Evolutionary conservation across 2,797 vertebrate genomes (phyloP).

Genomic region (Enteromius afrohamiltoni): DNA sequence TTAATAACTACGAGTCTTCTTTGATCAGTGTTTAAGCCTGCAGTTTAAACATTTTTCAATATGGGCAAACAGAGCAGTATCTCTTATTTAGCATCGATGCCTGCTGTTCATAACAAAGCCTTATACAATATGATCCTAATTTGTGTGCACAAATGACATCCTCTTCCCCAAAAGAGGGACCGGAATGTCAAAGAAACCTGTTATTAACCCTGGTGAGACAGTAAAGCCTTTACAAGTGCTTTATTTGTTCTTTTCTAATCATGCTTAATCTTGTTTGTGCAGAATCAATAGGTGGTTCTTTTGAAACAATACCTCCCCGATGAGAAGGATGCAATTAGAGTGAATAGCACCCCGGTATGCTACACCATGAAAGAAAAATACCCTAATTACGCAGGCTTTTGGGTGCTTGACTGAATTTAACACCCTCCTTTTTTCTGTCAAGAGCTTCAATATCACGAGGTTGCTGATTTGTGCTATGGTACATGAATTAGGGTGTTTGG

Average conservation of each 20-base stretch:
- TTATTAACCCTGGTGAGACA: conserved; percentile 60
- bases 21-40: conserved; percentile 13
- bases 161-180: conserved; percentile 11
- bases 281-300: conserved; percentile 70
- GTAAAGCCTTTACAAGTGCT: conserved; percentile 63
- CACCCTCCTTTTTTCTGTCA: conserved; percentile 35
- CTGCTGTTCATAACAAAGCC: conserved; percentile 34
- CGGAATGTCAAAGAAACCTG: conserved; percentile 55
- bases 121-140: conserved; percentile 28
- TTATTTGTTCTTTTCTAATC: conserved; percentile 74
- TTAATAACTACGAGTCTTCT: conserved; percentile 23
- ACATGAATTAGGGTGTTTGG: conserved; percentile 49
- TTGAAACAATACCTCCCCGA: conserved; percentile 65
- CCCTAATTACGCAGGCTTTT: conserved; percentile 66
- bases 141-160: conserved; percentile 35
- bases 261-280: conserved; percentile 77
- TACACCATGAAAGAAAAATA: conserved; percentile 51
- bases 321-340: conserved; percentile 68
- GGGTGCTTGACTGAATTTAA: conserved; percentile 58
- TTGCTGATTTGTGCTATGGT: conserved; percentile 42
- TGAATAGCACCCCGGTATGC: conserved; percentile 48
- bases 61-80: background rate
- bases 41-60: conserved; percentile 13
- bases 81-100: background rate
- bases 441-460: conserved; percentile 14